Conservation (phyloP, 2,888 invertebrate genomes). For the Leucophenga montana region DNA sequence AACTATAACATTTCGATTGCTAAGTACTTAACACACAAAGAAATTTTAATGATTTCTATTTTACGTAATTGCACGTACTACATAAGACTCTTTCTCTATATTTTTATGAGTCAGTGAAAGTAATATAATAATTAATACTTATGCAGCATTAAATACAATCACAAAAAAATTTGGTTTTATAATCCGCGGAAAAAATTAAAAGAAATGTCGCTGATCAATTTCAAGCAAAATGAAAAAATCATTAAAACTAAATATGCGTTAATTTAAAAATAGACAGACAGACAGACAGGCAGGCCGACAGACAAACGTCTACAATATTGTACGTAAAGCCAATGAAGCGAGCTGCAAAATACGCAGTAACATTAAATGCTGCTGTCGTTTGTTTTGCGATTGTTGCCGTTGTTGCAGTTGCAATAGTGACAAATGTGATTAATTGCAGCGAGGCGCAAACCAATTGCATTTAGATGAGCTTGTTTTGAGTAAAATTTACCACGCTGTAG, state of each 20-base stretch:
- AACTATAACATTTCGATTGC: too few relatives aligned
- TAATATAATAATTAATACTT: slow-evolving; percentile 13
- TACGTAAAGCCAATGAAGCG: too few relatives aligned
- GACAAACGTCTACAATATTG: too few relatives aligned
- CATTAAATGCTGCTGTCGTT: slow-evolving; percentile 4
- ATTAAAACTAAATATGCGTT: slow-evolving; percentile 21
- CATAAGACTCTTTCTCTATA: too few relatives aligned
- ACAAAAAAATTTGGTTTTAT: slow-evolving; percentile 16
- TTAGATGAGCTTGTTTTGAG: slow-evolving; percentile 23
- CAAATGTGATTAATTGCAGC: slow-evolving; percentile 40
- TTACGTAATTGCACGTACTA: background rate
- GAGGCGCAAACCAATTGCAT: slow-evolving; percentile 35
- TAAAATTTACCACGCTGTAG: too few relatives aligned
- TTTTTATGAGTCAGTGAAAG: slow-evolving; percentile 4
- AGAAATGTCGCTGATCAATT: background rate
- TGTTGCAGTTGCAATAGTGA: slow-evolving; percentile 22
- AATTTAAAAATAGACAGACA: slow-evolving; percentile 1
- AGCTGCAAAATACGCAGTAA: background rate
- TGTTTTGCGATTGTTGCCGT: slow-evolving; percentile 1
- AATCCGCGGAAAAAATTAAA: slow-evolving; percentile 8
- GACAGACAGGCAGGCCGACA: too few relatives aligned
- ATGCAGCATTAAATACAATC: slow-evolving; percentile 2
- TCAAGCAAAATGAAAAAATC: slow-evolving; percentile 17
- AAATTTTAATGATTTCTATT: background rate
- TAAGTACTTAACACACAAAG: too few relatives aligned